Evolutionary conservation across 2,888 invertebrate species (phyloP), one percentile per base, ranked within the genome.

Genomic region (Taphrorychus bicolor): DNA sequence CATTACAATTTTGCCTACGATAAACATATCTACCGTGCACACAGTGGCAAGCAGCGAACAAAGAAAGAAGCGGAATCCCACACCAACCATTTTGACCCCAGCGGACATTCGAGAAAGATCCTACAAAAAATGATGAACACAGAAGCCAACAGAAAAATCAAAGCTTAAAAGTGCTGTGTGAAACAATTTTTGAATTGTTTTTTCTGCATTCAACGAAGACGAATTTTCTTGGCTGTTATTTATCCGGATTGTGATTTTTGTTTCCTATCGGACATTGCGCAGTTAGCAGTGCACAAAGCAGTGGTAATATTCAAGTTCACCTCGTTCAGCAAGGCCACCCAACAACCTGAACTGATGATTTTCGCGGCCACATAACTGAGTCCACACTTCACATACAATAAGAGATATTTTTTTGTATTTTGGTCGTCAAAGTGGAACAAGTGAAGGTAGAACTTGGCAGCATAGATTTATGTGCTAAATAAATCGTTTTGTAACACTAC

Each of bases 1-100:
- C 93, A 95, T 81, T 97, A 94, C 87, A 96, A 96, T 84, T 96
- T 91, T 83, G 94, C 94, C 76, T 90, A 93, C 85, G 96, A 95
- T 82, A 96, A 96, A 83, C 91, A 93, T 81, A 89, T 95, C 72
- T 91, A 90, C 82, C 89, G 90, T 48, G 91, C 92, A 19, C 93
- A 94, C 84, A 91, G 94, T 80, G 97, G 97, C 70, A 72, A 71
- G 56, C 72, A 69, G 17, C 49, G 71, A 14, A 42, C 69, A 56
- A 73, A 73, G 59, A 71, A 71, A 57, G 71, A 71, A 84, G 94
- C 91, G 49, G 88, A 85, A 79, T 90, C 90, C 75, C 94, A 97
- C 83, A 95, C 95, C 45, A 96, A 97, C 83, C 95, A 94, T 83
- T 89, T 88, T 83, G 96, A 97, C 83, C 95, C 96, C 70, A 90